These are phyloP conservation scores for Neoitamus cyanurus DNA, from an alignment of 2,888 invertebrate genomes.

Conservation along the genomic window DNA sequence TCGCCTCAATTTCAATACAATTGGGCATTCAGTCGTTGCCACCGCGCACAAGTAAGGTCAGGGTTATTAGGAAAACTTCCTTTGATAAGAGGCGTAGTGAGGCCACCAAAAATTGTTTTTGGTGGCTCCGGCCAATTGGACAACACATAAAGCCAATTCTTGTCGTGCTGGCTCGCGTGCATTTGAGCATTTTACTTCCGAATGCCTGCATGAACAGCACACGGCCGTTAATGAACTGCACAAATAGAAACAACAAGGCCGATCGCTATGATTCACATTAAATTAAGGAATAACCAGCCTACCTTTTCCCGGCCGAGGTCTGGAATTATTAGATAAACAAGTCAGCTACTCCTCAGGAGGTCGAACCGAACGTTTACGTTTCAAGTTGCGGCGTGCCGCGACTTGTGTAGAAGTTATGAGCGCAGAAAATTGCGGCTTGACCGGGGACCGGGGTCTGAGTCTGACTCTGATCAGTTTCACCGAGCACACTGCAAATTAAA, in stretches of 20 bases:
- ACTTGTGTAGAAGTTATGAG: background rate
- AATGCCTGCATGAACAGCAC: background rate
- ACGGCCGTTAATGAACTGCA: conserved; percentile 10
- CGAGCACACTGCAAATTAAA: background rate
- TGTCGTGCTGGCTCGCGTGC: background rate
- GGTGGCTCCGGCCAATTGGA: background rate
- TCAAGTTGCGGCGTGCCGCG: background rate
- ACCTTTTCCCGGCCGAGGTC: background rate
- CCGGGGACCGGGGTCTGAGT: background rate
- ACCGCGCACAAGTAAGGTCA: background rate
- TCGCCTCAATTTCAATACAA: background rate
- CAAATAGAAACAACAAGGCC: background rate
- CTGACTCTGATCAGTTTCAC: background rate
- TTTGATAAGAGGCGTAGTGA: background rate
- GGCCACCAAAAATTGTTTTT: background rate
- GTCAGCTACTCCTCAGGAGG: background rate
- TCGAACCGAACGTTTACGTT: background rate
- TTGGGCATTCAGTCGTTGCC: background rate
- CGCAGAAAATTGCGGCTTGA: background rate
- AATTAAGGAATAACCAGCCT: conserved; percentile 2
- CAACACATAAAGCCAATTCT: background rate
- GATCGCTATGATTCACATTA: background rate
- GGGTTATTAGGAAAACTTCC: background rate
- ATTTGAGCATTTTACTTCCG: background rate
- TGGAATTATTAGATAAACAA: conserved; percentile 12